Conservation (phyloP, 2,888 invertebrate genomes). For the Drosophila borborema region DNA sequence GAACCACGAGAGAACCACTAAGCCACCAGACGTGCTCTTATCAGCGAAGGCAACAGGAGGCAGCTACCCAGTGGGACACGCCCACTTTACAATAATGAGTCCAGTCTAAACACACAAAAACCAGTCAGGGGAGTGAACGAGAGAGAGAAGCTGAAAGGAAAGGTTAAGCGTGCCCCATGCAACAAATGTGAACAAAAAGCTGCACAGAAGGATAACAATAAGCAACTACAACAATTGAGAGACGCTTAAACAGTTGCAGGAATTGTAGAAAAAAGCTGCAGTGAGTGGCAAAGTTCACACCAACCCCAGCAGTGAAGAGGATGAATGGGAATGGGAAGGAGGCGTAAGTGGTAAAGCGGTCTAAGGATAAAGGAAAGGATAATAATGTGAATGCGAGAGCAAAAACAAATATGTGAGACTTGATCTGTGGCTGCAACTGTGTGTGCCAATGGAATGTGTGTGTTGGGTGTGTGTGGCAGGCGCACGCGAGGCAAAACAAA, state of each 20-base stretch:
- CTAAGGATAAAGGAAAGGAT: constrained; percentile 54
- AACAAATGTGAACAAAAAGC: constrained; percentile 42
- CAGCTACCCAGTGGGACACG: constrained; percentile 26
- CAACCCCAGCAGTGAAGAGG: constrained; percentile 59
- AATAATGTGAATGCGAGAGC: constrained; percentile 58
- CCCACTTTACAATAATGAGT: constrained; percentile 49
- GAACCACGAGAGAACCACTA: constrained; percentile 53
- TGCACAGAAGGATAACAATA: constrained; percentile 45
- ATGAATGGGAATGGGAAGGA: not conserved
- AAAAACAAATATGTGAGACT: constrained; percentile 57
- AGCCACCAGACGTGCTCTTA: constrained; percentile 65
- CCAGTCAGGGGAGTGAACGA: not conserved
- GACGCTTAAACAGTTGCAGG: constrained; percentile 55
- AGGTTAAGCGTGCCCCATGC: constrained; percentile 20
- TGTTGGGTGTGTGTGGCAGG: constrained; percentile 30
- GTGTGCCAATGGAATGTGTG: constrained; percentile 6
- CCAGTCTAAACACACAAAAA: constrained; percentile 9
- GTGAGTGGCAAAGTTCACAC: constrained; percentile 84
- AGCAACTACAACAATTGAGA: constrained; percentile 37
- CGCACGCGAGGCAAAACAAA: constrained; percentile 30
- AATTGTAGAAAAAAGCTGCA: constrained; percentile 56
- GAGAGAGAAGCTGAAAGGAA: not conserved
- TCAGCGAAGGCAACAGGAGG: constrained; percentile 47
- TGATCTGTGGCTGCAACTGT: constrained; percentile 46
- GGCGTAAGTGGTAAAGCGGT: constrained; percentile 15